Evolutionary conservation across 2,113 vertebrate genomes (phyloP), one percentile per base, ranked within the genome.

Genomic region (Chionis minor): DNA sequence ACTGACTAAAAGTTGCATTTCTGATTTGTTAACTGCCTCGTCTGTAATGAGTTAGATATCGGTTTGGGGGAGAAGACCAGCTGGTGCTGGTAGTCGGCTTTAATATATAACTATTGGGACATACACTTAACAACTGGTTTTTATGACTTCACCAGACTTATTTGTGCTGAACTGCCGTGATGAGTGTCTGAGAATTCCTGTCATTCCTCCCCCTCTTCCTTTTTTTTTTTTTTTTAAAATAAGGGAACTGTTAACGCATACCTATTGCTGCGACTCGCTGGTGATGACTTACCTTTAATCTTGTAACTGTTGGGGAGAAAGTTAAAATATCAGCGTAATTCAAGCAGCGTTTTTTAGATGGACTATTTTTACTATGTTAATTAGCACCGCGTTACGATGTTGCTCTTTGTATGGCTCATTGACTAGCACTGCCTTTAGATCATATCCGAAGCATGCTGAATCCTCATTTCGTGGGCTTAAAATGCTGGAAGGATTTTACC

Each of bases 271-370:
- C 67, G 89, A 94, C 63, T 75, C 72, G 32, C 33, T 52, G 18
- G 35, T 22, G 33, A 24, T 65, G 42, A 40, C 26, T 61, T 91
- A 40, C 24, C 56, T 73, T 88, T 72, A 30, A 28, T 33, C 12
- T 17, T 62, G 12, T 49, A 89, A 84, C 85, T 47, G 38, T 59
- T 84, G 90, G 88, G 59, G 44, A 82, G 59, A 58, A 86, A 38
- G 38, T 81, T 86, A 79, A 78, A 95, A 92, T 96, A 94, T 93
- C 96, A 93, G 66, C 28, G 42, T 95, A 86, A 95, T 90, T 96
- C 92, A 94, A 90, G 69, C 72, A 73, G 58, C 13, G 4, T 67
- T 94, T 81, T 84, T 81, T 84, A 75, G 81, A 45, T 20, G 14
- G 79, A 55, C 55, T 91, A 9, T 86, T 95, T 91, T 92, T 62